Evolutionary conservation across 2,113 vertebrate genomes (phyloP).

Genomic region (Scatophagus argus): DNA sequence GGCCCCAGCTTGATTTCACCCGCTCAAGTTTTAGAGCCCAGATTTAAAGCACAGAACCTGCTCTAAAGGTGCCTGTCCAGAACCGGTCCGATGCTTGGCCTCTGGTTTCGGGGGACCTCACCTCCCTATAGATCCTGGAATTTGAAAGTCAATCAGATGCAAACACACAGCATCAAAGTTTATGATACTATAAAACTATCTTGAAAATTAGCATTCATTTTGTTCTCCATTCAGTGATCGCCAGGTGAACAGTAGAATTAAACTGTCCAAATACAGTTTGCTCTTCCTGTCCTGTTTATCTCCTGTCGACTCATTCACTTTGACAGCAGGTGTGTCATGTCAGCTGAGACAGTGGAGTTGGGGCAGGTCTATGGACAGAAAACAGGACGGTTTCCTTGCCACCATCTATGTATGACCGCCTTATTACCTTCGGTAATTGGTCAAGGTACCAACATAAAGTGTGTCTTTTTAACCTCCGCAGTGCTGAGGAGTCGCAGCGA

Average conservation of each 20-base stretch:
- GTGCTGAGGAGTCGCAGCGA: conserved; percentile 41
- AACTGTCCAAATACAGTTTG: neutral
- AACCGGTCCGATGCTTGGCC: too few species aligned
- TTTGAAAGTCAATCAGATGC: neutral
- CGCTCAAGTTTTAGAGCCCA: too few species aligned
- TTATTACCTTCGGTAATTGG: conserved; percentile 16
- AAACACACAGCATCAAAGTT: neutral
- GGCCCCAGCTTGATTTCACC: too few species aligned
- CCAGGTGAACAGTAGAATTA: neutral
- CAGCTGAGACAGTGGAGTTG: conserved; percentile 31
- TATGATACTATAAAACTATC: neutral
- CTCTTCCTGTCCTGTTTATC: conserved; percentile 18
- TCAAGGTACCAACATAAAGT: conserved; percentile 19
- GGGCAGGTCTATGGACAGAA: conserved; percentile 39
- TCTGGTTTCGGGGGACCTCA: too few species aligned
- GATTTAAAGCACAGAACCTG: too few species aligned
- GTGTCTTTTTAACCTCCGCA: conserved; percentile 53
- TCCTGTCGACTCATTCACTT: conserved; percentile 51
- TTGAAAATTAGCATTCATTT: neutral
- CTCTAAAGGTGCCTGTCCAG: too few species aligned
- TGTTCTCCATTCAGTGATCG: neutral
- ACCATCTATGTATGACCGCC: neutral
- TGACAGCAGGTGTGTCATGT: conserved; percentile 48
- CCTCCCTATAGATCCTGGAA: neutral
- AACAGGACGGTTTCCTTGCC: conserved; percentile 35